These are phyloP conservation scores for Agonopterix alstromeriana DNA, from an alignment of 2,888 invertebrate genomes.

Conservation along the genomic window DNA sequence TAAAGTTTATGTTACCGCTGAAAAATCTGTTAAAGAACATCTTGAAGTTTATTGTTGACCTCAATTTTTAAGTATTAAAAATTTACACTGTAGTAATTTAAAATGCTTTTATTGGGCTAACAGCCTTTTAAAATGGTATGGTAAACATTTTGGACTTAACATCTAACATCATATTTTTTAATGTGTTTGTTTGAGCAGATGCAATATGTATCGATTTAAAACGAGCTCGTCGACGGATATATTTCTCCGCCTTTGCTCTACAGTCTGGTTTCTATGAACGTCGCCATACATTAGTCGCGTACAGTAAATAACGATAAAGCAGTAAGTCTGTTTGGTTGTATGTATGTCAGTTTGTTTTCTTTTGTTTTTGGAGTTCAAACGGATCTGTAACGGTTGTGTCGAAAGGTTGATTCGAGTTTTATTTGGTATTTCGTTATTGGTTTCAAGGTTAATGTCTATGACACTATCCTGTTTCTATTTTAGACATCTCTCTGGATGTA, in stretches of 20 bases:
- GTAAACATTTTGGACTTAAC: constrained; percentile 3
- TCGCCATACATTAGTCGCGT: constrained; percentile 54
- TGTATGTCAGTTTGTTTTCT: constrained; percentile 50
- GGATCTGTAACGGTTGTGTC: constrained; percentile 18
- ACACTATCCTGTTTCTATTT: neutral
- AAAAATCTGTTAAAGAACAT: neutral
- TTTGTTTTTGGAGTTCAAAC: constrained; percentile 18
- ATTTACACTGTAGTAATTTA: neutral
- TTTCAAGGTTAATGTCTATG: constrained; percentile 42
- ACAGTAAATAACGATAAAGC: constrained; percentile 52
- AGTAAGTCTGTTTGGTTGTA: constrained; percentile 39
- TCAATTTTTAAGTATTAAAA: constrained; percentile 2
- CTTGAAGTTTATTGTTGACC: constrained; percentile 1
- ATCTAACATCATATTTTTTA: constrained; percentile 28
- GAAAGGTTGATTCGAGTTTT: constrained; percentile 30
- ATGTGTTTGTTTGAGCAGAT: constrained; percentile 47
- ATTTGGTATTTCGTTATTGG: constrained; percentile 27
- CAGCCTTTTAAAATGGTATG: constrained; percentile 2
- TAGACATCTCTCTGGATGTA: too few relatives aligned
- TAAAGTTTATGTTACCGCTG: too few relatives aligned
- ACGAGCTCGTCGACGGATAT: constrained; percentile 43
- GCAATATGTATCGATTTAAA: constrained; percentile 11
- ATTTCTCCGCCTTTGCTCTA: constrained; percentile 21
- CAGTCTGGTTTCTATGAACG: constrained; percentile 54
- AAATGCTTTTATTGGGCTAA: constrained; percentile 4